Evolutionary conservation across 2,888 invertebrate species (phyloP).

Genomic region (Chymomyza procnemis): DNA sequence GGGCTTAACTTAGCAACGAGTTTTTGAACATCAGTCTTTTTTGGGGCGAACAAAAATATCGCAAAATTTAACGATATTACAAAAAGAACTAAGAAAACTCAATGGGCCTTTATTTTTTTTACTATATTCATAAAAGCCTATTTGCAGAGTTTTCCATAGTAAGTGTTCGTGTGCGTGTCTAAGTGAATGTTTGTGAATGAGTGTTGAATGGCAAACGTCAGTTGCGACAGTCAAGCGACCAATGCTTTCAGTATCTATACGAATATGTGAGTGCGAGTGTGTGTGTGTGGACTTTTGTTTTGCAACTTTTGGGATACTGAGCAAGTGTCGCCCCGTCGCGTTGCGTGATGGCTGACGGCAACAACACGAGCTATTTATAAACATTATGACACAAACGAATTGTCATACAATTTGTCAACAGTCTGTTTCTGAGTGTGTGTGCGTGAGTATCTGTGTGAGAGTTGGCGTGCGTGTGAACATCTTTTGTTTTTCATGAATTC

Average conservation of each 20-base stretch:
- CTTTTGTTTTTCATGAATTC: constrained; percentile 30
- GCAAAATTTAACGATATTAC: too few species aligned
- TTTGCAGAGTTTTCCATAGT: background rate
- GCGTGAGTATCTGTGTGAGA: background rate
- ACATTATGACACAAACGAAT: constrained; percentile 74
- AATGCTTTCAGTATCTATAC: constrained; percentile 3
- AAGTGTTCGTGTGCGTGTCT: background rate
- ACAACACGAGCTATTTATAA: constrained; percentile 70
- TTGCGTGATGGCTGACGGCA: constrained; percentile 47
- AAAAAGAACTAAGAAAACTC: too few species aligned
- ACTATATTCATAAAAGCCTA: background rate
- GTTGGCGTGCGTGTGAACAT: background rate
- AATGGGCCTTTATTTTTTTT: too few species aligned
- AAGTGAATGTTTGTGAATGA: background rate
- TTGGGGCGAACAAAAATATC: too few species aligned
- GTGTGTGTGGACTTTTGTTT: constrained; percentile 1
- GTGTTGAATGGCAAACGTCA: constrained; percentile 62
- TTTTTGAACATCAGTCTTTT: too few species aligned
- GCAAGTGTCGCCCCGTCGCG: constrained; percentile 26
- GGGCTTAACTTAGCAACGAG: too few species aligned
- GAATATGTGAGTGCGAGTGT: constrained; percentile 8
- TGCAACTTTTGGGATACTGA: constrained; percentile 2
- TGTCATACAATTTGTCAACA: constrained; percentile 73
- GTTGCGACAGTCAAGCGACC: constrained; percentile 49
- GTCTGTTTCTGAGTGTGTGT: constrained; percentile 34